These are phyloP conservation scores for Pelodiscus sinensis DNA, from an alignment of 2,113 vertebrate species.

Conservation along the genomic window DNA sequence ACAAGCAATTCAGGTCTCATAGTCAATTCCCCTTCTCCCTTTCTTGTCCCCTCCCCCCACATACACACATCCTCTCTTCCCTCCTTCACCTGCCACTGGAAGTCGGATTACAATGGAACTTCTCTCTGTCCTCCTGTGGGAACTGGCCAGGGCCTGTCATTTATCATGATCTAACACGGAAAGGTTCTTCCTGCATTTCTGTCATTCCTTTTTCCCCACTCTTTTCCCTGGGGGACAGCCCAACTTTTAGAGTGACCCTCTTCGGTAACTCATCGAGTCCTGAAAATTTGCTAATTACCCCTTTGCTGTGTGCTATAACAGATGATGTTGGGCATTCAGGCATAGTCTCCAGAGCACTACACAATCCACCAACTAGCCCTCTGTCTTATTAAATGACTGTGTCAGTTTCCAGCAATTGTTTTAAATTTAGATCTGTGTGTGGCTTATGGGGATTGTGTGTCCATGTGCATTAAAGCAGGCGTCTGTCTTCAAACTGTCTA, in stretches of 20 bases:
- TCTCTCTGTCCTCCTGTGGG: conserved; percentile 37
- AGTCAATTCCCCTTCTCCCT: conserved; percentile 46
- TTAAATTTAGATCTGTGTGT: conserved; percentile 58
- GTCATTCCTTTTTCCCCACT: not conserved
- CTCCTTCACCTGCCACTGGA: conserved; percentile 53
- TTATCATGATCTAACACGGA: conserved; percentile 34
- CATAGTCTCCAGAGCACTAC: not conserved
- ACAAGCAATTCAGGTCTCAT: conserved; percentile 59
- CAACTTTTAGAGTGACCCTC: not conserved
- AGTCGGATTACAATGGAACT: conserved; percentile 1
- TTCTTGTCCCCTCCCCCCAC: not conserved
- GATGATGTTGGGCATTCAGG: conserved; percentile 19
- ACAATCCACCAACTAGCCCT: conserved; percentile 22
- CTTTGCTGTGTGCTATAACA: not conserved
- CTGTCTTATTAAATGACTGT: conserved; percentile 58
- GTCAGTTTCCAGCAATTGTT: conserved; percentile 55
- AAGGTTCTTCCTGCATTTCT: conserved; percentile 24
- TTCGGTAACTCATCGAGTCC: not conserved
- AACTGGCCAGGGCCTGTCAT: not conserved
- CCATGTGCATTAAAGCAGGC: conserved; percentile 60
- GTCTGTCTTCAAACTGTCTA: conserved; percentile 46
- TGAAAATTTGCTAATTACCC: conserved; percentile 14
- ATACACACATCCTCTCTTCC: conserved; percentile 9
- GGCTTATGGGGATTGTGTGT: conserved; percentile 56
- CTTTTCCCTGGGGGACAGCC: conserved; percentile 8